Percentiles rank a stretch among this genome's conserved stretches.
These are phyloP conservation scores for Drosophila meridionalis DNA, from an alignment of 2,888 invertebrate genomes.

Conservation along the genomic window DNA sequence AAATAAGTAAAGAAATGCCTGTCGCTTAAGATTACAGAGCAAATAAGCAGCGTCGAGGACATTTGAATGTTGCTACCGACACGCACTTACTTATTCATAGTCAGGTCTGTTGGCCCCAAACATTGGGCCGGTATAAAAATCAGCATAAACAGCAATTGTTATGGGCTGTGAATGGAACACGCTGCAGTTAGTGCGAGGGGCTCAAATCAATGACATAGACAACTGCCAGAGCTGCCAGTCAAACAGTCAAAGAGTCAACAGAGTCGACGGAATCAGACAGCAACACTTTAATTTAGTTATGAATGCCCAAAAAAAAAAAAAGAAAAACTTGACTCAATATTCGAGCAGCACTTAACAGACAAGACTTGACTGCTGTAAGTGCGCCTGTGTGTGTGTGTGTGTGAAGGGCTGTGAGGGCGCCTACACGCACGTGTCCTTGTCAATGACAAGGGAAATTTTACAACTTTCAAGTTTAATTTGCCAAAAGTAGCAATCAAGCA, in stretches of 20 bases:
- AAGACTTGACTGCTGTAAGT: constrained; percentile 12
- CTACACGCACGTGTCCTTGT: constrained; percentile 78
- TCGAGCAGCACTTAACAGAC: constrained; percentile 38
- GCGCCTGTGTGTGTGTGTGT: constrained; percentile 2
- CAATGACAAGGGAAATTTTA: constrained; percentile 82
- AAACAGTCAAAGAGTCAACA: constrained; percentile 17
- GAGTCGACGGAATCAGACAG: background rate
- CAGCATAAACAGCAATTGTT: constrained; percentile 80
- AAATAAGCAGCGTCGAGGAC: constrained; percentile 68
- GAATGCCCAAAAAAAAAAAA: constrained; percentile 24
- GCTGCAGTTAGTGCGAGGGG: background rate
- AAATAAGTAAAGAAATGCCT: constrained; percentile 80
- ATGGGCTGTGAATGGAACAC: constrained; percentile 73
- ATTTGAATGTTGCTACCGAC: constrained; percentile 63
- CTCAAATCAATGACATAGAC: constrained; percentile 40
- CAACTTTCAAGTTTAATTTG: constrained; percentile 82
- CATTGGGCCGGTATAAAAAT: constrained; percentile 67
- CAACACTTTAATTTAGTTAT: constrained; percentile 67
- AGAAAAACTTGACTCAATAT: constrained; percentile 29
- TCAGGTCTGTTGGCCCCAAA: constrained; percentile 62
- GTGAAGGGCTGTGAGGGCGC: constrained; percentile 10
- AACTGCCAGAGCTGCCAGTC: constrained; percentile 33
- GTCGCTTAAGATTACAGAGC: constrained; percentile 81
- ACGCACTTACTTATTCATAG: constrained; percentile 79
- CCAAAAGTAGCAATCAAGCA: constrained; percentile 79